Evolutionary conservation across 1,140 invertebrate genomes (phyloP).

Genomic region (Orchestia grillus): DNA sequence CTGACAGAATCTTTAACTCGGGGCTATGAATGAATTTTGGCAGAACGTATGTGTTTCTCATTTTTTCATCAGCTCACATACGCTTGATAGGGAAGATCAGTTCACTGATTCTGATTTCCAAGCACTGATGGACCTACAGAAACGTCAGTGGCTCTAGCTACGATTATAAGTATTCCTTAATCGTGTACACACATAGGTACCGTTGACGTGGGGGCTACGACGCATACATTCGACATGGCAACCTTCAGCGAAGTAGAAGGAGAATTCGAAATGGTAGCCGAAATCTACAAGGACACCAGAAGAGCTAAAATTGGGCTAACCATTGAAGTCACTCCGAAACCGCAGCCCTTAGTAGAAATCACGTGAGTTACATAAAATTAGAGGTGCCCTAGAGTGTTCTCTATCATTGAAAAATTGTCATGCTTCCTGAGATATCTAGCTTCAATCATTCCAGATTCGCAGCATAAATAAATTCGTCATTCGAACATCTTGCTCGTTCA

Average conservation of each 20-base stretch:
- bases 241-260: slow-evolving; percentile 11
- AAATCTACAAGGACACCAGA: neutral
- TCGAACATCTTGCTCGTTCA: no score
- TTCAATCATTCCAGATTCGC: no score
- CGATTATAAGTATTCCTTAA: neutral
- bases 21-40: no score
- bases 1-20: no score
- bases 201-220: neutral
- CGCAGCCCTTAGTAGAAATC: neutral
- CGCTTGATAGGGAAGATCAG: no score
- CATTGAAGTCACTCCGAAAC: slow-evolving; percentile 31
- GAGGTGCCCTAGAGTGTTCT: neutral
- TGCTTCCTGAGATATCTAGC: no score
- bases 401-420: neutral
- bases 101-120: no score
- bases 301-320: neutral
- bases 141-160: no score
- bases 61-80: no score
- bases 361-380: slow-evolving; percentile 16
- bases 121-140: no score
- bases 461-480: no score
- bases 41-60: no score
- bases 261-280: slow-evolving; percentile 5
- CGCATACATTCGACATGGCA: neutral
- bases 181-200: slow-evolving; percentile 11